Evolutionary conservation across 2,797 vertebrate species (phyloP), one percentile per base, ranked within the genome.

Genomic region (Ammospiza maritima): DNA sequence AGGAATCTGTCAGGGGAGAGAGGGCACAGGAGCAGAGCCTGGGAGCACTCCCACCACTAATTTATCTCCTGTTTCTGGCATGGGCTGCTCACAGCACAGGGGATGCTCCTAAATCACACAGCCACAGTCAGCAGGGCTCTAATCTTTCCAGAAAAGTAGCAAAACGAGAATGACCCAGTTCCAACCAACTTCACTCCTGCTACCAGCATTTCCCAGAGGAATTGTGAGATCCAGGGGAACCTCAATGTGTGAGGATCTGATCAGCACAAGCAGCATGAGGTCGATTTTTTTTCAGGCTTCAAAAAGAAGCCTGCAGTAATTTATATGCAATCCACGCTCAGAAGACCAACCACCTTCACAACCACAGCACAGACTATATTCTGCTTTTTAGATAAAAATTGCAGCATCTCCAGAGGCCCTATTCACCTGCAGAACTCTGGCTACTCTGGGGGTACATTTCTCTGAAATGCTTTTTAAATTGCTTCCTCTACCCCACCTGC

Each of bases 41-140:
- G 47, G 48, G 77, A 93, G 85, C 72, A 79, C 69, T 94, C 93
- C 91, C 91, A 86, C 71, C 30, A 5, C 64, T 90, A 42, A 88
- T 95, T 96, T 93, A 94, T 96, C 95, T 94, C 42, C 93, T 19
- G 25, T 32, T 90, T 85, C 94, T 94, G 94, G 90, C 93, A 92
- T 61, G 9, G 65, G 21, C 72, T 72, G 45, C 8, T 83, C 15
- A 16, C 51, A 58, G 94, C 38, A 15, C 18, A 92, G 82, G 67
- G 66, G 93, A 93, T 94, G 88, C 88, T 96, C 85, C 88, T 88
- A 94, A 96, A 95, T 91, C 95, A 96, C 88, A 77, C 45, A n/a
- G 54, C 64, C 75, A 67, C 51, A n/a, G 84, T 50, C 94, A 81
- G 89, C 54, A 58, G 3, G 0, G 76, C 57, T 72, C 93, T 62